Evolutionary conservation across 2,797 vertebrate species (phyloP).

Genomic region (Euphonia xanthogaster): DNA sequence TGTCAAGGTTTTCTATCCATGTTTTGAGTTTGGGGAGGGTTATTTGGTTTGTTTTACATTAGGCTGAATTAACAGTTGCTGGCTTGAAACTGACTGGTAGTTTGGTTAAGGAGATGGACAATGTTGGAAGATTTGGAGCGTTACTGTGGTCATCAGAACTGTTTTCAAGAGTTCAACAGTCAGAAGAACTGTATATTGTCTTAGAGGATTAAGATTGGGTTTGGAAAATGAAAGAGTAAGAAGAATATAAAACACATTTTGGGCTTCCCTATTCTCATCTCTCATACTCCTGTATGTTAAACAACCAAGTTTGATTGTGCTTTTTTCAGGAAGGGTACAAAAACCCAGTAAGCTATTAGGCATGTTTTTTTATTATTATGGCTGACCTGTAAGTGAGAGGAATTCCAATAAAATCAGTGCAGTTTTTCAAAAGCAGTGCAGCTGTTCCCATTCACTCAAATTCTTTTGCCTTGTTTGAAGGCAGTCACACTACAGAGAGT

Average conservation of each 20-base stretch:
- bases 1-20: background rate
- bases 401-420: background rate
- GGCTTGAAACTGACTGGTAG: background rate
- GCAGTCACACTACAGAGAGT: background rate
- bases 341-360: background rate
- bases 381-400: background rate
- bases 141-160: background rate
- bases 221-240: slow-evolving; percentile 37
- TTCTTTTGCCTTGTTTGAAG: background rate
- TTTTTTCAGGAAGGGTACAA: slow-evolving; percentile 1
- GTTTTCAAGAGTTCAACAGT: background rate
- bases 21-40: background rate
- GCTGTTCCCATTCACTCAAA: background rate
- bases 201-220: slow-evolving; percentile 2
- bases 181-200: background rate
- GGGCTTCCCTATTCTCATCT: background rate
- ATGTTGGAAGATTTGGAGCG: background rate
- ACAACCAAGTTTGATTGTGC: slow-evolving; percentile 14
- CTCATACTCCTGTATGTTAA: background rate
- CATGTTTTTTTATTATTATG: background rate
- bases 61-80: background rate
- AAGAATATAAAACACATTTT: slow-evolving; percentile 25
- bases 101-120: background rate
- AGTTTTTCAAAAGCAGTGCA: background rate
- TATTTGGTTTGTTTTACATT: background rate